Base-by-base conservation (phyloP, 1,140 invertebrate genomes). In the Drosophila gunungcola region DNA sequence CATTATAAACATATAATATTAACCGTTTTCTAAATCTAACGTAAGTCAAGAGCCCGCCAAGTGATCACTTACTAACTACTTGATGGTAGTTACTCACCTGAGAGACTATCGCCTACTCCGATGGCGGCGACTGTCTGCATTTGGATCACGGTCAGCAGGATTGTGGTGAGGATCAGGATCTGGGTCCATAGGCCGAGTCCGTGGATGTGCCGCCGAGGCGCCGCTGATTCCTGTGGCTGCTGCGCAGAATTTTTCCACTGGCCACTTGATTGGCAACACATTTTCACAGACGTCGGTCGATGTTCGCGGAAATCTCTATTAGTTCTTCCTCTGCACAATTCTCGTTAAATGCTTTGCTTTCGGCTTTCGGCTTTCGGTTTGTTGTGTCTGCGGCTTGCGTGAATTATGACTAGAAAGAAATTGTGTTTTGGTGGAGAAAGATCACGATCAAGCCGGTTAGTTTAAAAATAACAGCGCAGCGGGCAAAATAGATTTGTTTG, bases 221-320 rank as follows among this genome's bases (percentile, higher is more conserved):
- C 43, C 38, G 64, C 27, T 38, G 73, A 49, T 72, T 74, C 65
- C 53, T 46, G 36, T 52, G 56, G 29, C 38, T 58, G 76, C 46
- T 73, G 64, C 51, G 64, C 73, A 78, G 51, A 79, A 79, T 45
- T 63, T 84, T 84, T 76, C 76, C 80, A 84, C 81, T 73, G 70
- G 65, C 78, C 72, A 55, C 73, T 79, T 42, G 83, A 75, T 88
- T 86, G 81, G 83, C 83, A 88, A 79, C 84, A 88, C 83, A 86
- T 86, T 86, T 86, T 86, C 79, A 69, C 78, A 78, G 63, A 52
- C 84, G 57, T 58, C 84, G 57, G 63, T 67, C 76, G 78, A 75
- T 82, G 65, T 82, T 78, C 74, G 68, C 75, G 64, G 79, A 88
- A 86, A 88, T 88, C 73, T 83, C 69, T 81, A 82, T 75, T 56